phyloP scores from a whole-genome alignment of 2,797 vertebrate genomes.

The Fistularia tabacaria region DNA sequence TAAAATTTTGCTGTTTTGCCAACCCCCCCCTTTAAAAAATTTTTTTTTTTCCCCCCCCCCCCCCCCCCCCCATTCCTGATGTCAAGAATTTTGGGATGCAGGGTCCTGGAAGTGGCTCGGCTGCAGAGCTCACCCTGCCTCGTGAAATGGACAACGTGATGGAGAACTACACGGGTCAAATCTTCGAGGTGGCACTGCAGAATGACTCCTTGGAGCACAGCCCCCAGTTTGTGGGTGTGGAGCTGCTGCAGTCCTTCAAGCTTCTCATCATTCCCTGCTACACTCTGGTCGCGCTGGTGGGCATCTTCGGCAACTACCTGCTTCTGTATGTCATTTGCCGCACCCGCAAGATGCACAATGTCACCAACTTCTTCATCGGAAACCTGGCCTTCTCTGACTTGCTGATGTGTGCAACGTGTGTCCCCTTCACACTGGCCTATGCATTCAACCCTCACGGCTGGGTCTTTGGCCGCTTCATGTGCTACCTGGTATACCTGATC shows the following conservation, averaged over 20 bases:
- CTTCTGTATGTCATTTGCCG: conserved; percentile 86
- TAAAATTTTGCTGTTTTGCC: too few species aligned
- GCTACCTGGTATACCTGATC: conserved; percentile 86
- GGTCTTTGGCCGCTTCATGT: conserved; percentile 86
- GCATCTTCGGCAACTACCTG: conserved; percentile 84
- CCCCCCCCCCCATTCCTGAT: conserved; percentile 2
- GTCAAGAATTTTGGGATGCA: conserved; percentile 58
- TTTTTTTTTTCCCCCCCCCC: too few species aligned
- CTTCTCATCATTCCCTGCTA: conserved; percentile 87
- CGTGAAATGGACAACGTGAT: conserved; percentile 26
- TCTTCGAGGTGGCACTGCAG: conserved; percentile 71
- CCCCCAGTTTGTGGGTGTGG: conserved; percentile 79
- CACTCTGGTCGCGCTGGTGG: conserved; percentile 79
- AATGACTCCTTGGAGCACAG: conserved; percentile 71
- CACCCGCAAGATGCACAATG: conserved; percentile 88
- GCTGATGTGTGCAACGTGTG: conserved; percentile 87
- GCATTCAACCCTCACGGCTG: conserved; percentile 87
- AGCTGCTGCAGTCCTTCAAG: conserved; percentile 86
- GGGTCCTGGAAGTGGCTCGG: conserved; percentile 58
- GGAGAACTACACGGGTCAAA: conserved; percentile 44
- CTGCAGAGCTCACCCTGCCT: conserved; percentile 39
- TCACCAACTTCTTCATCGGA: conserved; percentile 89
- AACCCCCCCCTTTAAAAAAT: too few species aligned
- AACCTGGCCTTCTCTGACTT: conserved; percentile 90
- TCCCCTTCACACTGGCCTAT: conserved; percentile 86